Evolutionary conservation across 2,888 invertebrate species (phyloP).

Genomic region (Euzetes globulus): DNA sequence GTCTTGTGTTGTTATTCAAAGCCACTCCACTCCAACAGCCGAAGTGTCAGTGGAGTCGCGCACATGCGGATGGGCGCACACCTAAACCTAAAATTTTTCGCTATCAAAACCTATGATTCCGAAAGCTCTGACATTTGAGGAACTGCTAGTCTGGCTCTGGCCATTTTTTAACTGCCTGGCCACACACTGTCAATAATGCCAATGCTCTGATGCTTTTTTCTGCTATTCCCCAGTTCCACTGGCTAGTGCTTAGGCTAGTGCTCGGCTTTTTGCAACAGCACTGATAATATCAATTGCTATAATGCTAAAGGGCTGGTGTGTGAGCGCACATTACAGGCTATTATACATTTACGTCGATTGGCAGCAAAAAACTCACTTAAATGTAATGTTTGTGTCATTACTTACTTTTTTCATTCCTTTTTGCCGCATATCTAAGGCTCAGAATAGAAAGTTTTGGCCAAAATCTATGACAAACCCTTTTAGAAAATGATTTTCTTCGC

Average conservation of each 20-base stretch:
- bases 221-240: too few relatives aligned
- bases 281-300: neutral
- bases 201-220: neutral
- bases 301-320: constrained; percentile 3
- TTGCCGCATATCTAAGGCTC: too few relatives aligned
- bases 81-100: neutral
- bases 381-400: constrained; percentile 10
- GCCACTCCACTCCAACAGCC: neutral
- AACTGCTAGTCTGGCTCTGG: neutral
- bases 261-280: too few relatives aligned
- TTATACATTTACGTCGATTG: constrained; percentile 10
- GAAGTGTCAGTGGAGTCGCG: neutral
- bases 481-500: too few relatives aligned
- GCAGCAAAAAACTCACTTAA: constrained; percentile 6
- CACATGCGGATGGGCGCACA: neutral
- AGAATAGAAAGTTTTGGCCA: too few relatives aligned
- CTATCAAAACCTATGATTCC: neutral
- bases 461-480: neutral
- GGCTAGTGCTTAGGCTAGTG: too few relatives aligned
- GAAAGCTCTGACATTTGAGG: neutral
- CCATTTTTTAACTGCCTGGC: neutral
- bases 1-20: constrained; percentile 13
- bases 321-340: neutral
- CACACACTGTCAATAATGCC: constrained; percentile 12
- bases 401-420: neutral